Base-by-base conservation (phyloP, 1,140 invertebrate species). In the Penaeus chinensis region DNA sequence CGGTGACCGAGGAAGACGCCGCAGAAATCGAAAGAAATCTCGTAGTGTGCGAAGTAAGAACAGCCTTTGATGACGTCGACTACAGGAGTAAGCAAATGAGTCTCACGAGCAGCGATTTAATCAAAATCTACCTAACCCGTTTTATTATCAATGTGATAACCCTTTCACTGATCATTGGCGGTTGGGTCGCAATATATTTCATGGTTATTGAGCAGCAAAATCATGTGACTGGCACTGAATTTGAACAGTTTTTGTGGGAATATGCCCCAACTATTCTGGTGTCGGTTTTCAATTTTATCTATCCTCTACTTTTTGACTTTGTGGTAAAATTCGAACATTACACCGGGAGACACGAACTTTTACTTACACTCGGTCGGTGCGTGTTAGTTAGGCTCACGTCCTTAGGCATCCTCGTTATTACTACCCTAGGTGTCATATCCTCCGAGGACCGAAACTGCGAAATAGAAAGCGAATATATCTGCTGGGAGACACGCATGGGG, bases 401-500 rank as follows among this genome's bases (percentile, higher is more conserved):
- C 61, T 91, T 97, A 22, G 93, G 96, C 60, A 92, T 97, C 8
- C 94, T 96, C 0, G 96, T 96, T 0, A 91, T 97, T 1, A 82
- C 80, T 8, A 87, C 77, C 24, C 4, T 87, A 3, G 47, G 60
- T 19, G 20, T 87, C 7, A 87, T 83, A 54, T 87, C 69, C 10
- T 10, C 63, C 10, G n/a, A 69, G 47, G 24, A 66, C 20, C 24
- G 27, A 47, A 62, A 7, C 19, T 82, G 74, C 47, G 69, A 82
- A n/a, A 22, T n/a, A n/a, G 62, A 37, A 2, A 63, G 63, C 22
- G 71, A 62, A 47, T 87, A 66, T 42, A 82, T 90, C 10, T 98
- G 97, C 91, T 98, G 97, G 97, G 97, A 98, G 92, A 97, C 96
- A 0, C 97, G 96, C 91, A 95, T 97, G 0, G 97, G 97, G 0